Conservation (phyloP, 37 sponge, comb jelly and placozoan species). For the Haliclona indistincta region DNA sequence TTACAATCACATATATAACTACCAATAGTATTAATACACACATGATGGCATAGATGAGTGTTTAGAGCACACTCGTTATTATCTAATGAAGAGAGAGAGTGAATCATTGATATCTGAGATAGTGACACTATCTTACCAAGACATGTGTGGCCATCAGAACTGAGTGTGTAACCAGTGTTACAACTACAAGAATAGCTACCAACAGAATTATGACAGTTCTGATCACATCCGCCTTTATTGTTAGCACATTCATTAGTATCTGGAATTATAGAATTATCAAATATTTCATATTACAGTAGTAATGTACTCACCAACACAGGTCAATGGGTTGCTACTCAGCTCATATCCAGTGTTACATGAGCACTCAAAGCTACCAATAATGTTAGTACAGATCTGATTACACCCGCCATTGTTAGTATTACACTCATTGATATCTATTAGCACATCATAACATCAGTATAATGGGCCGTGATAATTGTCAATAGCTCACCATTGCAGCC, state of each 20-base stretch:
- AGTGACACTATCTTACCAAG: background rate
- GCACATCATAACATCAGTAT: too few species aligned
- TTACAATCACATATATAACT: slow-evolving; percentile 8
- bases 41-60: slow-evolving; percentile 13
- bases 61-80: slow-evolving; percentile 7
- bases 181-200: background rate
- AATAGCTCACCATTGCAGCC: too few species aligned
- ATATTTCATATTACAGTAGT: background rate
- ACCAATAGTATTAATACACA: slow-evolving; percentile 15
- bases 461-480: too few species aligned
- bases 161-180: background rate
- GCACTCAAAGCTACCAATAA: slow-evolving; percentile 28
- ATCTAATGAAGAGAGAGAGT: slow-evolving; percentile 4
- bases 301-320: background rate
- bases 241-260: slow-evolving; percentile 15
- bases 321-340: background rate
- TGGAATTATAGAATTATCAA: background rate
- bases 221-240: slow-evolving; percentile 10
- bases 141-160: background rate
- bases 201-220: background rate
- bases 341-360: slow-evolving; percentile 39
- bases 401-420: slow-evolving; percentile 58
- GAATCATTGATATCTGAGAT: background rate
- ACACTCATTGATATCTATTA: slow-evolving; percentile 57
- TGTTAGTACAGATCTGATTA: slow-evolving; percentile 29